Percentiles rank a stretch among this genome's conserved stretches.
Conservation (phyloP, 2,797 vertebrate species). For the Calcarius lapponicus region DNA sequence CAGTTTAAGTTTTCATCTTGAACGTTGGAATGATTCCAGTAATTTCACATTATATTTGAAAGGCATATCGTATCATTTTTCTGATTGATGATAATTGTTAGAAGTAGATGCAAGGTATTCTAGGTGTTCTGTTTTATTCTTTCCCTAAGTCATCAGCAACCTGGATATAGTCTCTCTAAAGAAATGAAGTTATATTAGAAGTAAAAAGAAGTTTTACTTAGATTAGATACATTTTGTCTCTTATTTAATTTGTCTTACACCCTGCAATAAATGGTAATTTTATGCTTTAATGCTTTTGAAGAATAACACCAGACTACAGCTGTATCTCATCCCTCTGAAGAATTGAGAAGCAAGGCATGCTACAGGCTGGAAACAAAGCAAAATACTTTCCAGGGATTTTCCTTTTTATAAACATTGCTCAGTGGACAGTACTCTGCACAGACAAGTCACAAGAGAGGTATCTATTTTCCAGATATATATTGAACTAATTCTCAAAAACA, state of each 20-base stretch:
- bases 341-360: not conserved
- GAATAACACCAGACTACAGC: not conserved
- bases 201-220: not conserved
- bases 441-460: not conserved
- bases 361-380: not conserved
- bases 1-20: not conserved
- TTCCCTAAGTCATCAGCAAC: not conserved
- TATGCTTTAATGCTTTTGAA: constrained; percentile 5
- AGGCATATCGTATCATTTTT: not conserved
- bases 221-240: not conserved
- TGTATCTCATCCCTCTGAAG: not conserved
- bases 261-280: not conserved
- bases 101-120: not conserved
- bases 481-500: not conserved
- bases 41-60: not conserved
- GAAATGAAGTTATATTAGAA: not conserved
- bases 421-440: not conserved
- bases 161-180: not conserved
- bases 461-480: not conserved
- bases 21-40: not conserved
- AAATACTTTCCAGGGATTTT: not conserved
- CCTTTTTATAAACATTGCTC: not conserved
- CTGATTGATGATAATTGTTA: not conserved
- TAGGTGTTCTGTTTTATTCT: not conserved
- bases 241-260: not conserved